A percentile compares a stretch with the other conserved stretches of the same genome.
These are phyloP conservation scores for Lithophane semibrunnea DNA, from an alignment of 2,888 invertebrate genomes.

Conservation along the genomic window DNA sequence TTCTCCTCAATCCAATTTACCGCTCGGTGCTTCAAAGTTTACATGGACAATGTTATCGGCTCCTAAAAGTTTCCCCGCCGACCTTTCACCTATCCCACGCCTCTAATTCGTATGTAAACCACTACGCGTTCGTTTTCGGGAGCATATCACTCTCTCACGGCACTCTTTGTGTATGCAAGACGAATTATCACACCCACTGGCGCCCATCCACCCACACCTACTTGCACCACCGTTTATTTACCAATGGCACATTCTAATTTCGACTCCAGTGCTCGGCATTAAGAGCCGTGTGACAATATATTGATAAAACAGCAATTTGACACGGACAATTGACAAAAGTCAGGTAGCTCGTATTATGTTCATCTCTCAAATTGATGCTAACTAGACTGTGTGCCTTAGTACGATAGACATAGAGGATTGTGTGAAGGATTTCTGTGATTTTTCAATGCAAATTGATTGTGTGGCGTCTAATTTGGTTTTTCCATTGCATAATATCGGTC, in stretches of 20 bases:
- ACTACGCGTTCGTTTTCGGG: constrained; percentile 80
- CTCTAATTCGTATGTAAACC: constrained; percentile 84
- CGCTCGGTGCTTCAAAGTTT: constrained; percentile 70
- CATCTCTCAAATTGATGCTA: constrained; percentile 81
- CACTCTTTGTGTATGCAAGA: constrained; percentile 86
- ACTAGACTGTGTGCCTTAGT: constrained; percentile 78
- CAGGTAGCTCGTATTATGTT: constrained; percentile 78
- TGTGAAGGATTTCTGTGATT: constrained; percentile 65
- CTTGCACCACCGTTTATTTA: constrained; percentile 74
- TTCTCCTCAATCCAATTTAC: constrained; percentile 53
- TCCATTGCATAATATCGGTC: constrained; percentile 77
- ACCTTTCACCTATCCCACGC: constrained; percentile 89
- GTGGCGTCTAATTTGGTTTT: constrained; percentile 74
- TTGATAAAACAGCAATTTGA: constrained; percentile 75
- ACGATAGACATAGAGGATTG: constrained; percentile 73
- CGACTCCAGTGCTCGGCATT: constrained; percentile 74
- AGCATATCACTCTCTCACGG: constrained; percentile 88
- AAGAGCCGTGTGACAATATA: constrained; percentile 72
- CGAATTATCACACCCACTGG: constrained; percentile 89
- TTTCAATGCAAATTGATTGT: constrained; percentile 69
- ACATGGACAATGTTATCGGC: constrained; percentile 64
- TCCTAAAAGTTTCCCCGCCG: constrained; percentile 72
- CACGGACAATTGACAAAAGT: constrained; percentile 83
- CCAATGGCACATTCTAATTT: constrained; percentile 75
- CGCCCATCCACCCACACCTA: constrained; percentile 82